Conservation (phyloP, 2,113 vertebrate genomes). For the Chloropsis cyanopogon region DNA sequence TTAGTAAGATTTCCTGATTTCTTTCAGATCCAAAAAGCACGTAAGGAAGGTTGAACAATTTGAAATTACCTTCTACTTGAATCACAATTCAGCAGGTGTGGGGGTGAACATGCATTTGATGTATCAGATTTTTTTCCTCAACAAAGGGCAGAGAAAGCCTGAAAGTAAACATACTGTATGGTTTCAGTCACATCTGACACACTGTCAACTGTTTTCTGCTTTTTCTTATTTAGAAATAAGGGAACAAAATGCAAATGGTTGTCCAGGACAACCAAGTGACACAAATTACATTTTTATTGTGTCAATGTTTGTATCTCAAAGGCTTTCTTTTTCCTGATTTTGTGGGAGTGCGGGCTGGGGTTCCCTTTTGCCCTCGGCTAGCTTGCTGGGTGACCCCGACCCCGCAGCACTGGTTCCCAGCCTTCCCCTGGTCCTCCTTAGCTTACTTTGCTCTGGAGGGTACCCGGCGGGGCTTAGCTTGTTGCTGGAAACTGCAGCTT, state of each 20-base stretch:
- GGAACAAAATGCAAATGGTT: background rate
- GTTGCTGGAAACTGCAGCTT: no score
- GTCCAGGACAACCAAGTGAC: background rate
- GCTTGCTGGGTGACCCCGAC: no score
- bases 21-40: background rate
- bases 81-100: background rate
- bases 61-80: background rate
- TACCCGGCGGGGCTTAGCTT: no score
- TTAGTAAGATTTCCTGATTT: background rate
- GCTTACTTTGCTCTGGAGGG: no score
- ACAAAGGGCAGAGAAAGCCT: background rate
- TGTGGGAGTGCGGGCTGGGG: no score
- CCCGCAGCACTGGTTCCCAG: no score
- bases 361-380: no score
- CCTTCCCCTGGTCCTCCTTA: no score
- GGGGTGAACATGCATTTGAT: background rate
- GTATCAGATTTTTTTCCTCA: background rate
- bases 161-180: background rate
- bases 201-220: background rate
- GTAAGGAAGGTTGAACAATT: background rate
- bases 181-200: background rate
- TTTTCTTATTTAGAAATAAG: background rate
- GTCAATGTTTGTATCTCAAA: background rate
- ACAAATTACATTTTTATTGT: background rate
- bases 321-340: background rate